phyloP scores from a whole-genome alignment of 30 jellyfish, hydroid and myxozoan genomes.

The Mastigias papua region DNA sequence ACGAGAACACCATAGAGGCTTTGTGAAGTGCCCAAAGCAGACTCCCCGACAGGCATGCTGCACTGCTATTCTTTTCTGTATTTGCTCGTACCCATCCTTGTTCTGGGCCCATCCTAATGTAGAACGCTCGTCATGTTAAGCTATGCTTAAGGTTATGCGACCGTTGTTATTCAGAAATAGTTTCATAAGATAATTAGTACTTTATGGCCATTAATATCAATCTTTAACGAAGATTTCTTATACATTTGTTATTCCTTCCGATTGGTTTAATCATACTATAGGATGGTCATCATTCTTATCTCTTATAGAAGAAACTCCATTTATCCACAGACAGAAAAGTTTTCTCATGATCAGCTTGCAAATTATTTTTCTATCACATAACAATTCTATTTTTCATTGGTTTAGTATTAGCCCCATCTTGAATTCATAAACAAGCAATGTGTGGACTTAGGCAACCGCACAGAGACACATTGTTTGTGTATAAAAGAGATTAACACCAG shows the following conservation, averaged over 20 bases:
- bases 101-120: too few species aligned
- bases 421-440: slow-evolving; percentile 4
- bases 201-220: neutral
- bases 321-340: neutral
- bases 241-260: neutral
- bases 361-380: slow-evolving; percentile 7
- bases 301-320: neutral
- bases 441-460: slow-evolving; percentile 14
- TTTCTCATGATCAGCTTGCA: slow-evolving; percentile 3
- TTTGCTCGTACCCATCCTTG: too few species aligned
- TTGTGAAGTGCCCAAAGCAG: too few species aligned
- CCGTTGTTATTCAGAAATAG: too few species aligned
- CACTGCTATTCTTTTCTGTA: too few species aligned
- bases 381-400: neutral
- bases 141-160: too few species aligned
- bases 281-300: slow-evolving; percentile 4
- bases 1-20: too few species aligned
- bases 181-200: too few species aligned
- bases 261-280: neutral
- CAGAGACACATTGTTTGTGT: slow-evolving; percentile 3
- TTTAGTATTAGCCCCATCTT: neutral
- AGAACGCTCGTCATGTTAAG: too few species aligned
- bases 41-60: too few species aligned
- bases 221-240: neutral
- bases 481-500: neutral